Evolutionary conservation across 1,140 invertebrate genomes (phyloP).

Genomic region (Conus ventricosus): DNA sequence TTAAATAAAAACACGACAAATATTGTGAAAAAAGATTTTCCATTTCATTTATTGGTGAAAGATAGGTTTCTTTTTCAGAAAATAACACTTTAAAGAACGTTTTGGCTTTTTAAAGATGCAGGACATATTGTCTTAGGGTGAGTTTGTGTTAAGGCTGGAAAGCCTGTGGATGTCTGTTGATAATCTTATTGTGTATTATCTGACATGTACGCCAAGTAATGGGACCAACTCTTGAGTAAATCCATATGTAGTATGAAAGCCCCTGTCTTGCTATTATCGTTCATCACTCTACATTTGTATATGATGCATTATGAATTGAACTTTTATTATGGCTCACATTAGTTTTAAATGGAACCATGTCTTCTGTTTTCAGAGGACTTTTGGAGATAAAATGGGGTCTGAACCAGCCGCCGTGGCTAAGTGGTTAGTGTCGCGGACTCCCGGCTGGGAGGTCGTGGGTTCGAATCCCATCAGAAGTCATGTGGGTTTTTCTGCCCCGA

Average conservation of each 20-base stretch:
- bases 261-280: not conserved
- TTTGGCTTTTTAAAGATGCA: not conserved
- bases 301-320: not conserved
- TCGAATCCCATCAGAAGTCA: too few relatives aligned
- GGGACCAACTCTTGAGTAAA: too few relatives aligned
- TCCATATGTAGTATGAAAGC: not conserved
- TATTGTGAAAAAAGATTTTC: not conserved
- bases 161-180: not conserved
- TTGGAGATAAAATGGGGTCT: too few relatives aligned
- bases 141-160: not conserved
- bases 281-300: not conserved
- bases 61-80: too few relatives aligned
- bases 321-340: not conserved
- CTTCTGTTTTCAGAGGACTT: too few relatives aligned
- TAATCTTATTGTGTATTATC: not conserved
- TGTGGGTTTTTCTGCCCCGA: too few relatives aligned
- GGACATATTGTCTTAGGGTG: not conserved
- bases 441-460: too few relatives aligned
- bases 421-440: too few relatives aligned
- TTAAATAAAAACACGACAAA: not conserved
- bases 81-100: too few relatives aligned
- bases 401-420: too few relatives aligned
- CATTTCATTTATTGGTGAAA: not conserved
- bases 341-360: too few relatives aligned
- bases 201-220: not conserved